Percentiles rank a stretch among this genome's conserved stretches.
These are phyloP conservation scores for Bilobella aurantiaca DNA, from an alignment of 1,140 invertebrate genomes.

Conservation along the genomic window DNA sequence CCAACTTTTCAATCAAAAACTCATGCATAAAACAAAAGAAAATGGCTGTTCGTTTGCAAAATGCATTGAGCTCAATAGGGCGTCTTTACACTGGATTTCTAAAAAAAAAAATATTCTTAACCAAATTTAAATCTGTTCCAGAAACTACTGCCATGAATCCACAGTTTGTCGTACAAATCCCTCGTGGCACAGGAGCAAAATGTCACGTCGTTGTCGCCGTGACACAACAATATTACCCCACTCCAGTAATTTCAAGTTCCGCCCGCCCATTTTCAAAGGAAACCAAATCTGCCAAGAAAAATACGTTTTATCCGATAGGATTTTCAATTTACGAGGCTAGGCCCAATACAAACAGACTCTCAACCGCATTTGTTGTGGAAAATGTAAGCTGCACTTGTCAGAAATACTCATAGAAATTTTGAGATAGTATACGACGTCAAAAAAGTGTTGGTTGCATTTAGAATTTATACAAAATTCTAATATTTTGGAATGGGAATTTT, in stretches of 20 bases:
- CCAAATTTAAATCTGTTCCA: slow-evolving; percentile 36
- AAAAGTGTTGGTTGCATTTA: too few relatives aligned
- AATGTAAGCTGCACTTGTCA: slow-evolving; percentile 45
- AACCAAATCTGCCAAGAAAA: slow-evolving; percentile 38
- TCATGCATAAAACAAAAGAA: neutral
- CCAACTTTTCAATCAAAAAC: too few relatives aligned
- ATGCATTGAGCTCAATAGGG: too few relatives aligned
- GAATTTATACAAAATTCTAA: too few relatives aligned
- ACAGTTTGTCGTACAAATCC: slow-evolving; percentile 60
- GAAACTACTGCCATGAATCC: slow-evolving; percentile 60
- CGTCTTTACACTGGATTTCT: too few relatives aligned
- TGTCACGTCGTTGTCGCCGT: slow-evolving; percentile 62
- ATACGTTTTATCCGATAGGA: slow-evolving; percentile 49
- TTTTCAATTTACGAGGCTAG: slow-evolving; percentile 63
- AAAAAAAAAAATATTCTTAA: neutral
- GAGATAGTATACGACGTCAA: too few relatives aligned
- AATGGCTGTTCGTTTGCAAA: slow-evolving; percentile 2
- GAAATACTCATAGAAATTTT: too few relatives aligned
- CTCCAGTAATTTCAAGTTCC: slow-evolving; percentile 7
- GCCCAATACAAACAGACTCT: slow-evolving; percentile 49
- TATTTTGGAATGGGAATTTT: too few relatives aligned
- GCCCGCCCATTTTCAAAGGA: slow-evolving; percentile 33
- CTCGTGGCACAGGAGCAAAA: slow-evolving; percentile 49
- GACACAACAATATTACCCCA: slow-evolving; percentile 53
- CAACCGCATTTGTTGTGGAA: slow-evolving; percentile 51